phyloP scores from a whole-genome alignment of 2,797 vertebrate genomes.

The Octomys mimax region DNA sequence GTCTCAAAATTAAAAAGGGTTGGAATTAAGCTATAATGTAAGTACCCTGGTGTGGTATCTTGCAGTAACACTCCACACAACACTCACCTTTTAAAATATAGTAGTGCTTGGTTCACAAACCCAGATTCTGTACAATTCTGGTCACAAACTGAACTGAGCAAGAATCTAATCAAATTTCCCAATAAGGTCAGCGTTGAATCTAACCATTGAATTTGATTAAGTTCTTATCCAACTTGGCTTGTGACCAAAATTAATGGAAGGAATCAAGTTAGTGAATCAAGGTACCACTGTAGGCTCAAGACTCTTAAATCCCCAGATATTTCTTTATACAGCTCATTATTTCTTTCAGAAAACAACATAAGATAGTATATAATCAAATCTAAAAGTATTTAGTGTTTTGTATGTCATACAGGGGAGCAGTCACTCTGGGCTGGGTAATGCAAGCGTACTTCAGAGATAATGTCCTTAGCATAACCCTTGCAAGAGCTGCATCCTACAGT shows the following conservation, averaged over 20 bases:
- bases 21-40: background rate
- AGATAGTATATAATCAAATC: slow-evolving; percentile 21
- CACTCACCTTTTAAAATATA: background rate
- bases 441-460: background rate
- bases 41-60: background rate
- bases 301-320: background rate
- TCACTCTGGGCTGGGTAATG: background rate
- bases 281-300: background rate
- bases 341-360: slow-evolving; percentile 21
- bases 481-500: slow-evolving; percentile 2
- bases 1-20: background rate
- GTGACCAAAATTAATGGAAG: background rate
- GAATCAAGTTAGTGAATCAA: background rate
- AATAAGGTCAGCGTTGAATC: background rate
- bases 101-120: background rate
- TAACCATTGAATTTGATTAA: background rate
- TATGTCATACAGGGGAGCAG: background rate
- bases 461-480: background rate
- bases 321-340: slow-evolving; percentile 41
- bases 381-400: background rate
- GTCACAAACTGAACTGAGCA: background rate
- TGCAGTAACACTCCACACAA: background rate
- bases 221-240: background rate
- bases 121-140: background rate
- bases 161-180: background rate